Evolutionary conservation across 2,888 invertebrate genomes (phyloP), one percentile per base, ranked within the genome.

Genomic region (Campoletis raptor): DNA sequence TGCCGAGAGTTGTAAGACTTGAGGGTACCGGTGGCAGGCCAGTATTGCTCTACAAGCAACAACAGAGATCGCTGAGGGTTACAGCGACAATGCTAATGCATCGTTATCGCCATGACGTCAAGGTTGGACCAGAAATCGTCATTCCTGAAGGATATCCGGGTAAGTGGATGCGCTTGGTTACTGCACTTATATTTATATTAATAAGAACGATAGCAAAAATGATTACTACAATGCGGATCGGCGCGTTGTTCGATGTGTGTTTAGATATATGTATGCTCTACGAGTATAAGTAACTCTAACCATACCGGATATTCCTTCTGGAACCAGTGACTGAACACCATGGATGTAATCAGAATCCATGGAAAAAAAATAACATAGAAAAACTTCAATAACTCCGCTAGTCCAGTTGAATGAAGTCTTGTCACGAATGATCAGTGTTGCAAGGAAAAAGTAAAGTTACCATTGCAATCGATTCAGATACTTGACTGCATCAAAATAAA

Each of bases 81-180:
- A 93, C 93, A 24, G 93, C 93, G 0, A 93, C 92, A 21, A 90
- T 95, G 54, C 92, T 95, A 69, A 93, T 95, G 89, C 95, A 95
- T 92, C 94, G 94, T 83, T 95, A 95, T 82, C 95, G 95, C 89
- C 93, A 94, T 81, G 94, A 95, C 87, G 94, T 94, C 89, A 95
- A 95, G 91, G 95, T 95, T 85, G 95, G 95, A 81, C 94, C 95
- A 83, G 94, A 94, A 83, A 93, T 95, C 84, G 95, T 95, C 90
- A 95, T 95, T 88, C 95, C 95, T 52, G 95, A 95, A 87, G 94
- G 95, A 88, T 95, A 95, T 90, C 94, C 95, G 89, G 95, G 95
- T 95, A 87, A 93, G 92, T 90, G 79, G 83, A 54, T 24, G 30
- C 81, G 64, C 88, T 78, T 84, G 83, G 87, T 88, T 85, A 87